Evolutionary conservation across 1,140 invertebrate species (phyloP), one percentile per base, ranked within the genome.

Genomic region (Phthorimaea operculella): DNA sequence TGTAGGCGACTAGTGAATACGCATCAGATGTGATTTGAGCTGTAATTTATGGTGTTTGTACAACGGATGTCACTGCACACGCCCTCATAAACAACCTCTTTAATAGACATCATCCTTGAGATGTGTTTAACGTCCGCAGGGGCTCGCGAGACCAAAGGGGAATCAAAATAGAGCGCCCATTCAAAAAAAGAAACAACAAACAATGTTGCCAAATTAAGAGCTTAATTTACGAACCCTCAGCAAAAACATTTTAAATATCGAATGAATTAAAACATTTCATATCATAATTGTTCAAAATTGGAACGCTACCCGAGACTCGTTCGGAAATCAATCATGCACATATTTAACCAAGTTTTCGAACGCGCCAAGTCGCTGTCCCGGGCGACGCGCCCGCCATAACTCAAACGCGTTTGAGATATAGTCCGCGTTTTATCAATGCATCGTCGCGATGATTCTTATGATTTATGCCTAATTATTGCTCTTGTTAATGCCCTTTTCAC

Each of bases 401-500:
- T 84, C 81, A 84, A 76, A 71, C 68, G 62, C 66, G 68, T 72
- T 66, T 79, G 76, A 80, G 73, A 81, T 79, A 82, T 81, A 79
- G 65, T 68, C 68, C 64, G 59, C 72, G 76, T 79, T 84, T 84
- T 83, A 81, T 81, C 81, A 81, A 83, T 83, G 78, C 81, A 83
- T 82, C 81, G 79, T 82, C 79, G 79, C 73, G 69, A 70, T 79
- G 73, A 81, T 79, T 75, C 72, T 68, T 70, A 80, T 82, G 81
- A 84, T 82, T 81, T 81, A 83, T 84, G 78, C 72, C 65, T 77
- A 84, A 83, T 84, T 83, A 80, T 80, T 77, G 70, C 72, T 68
- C 67, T 76, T 74, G 78, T 80, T 80, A 83, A 83, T 76, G 76
- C 72, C 72, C 63, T 74, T 78, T 80, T 75, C 76, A 74, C 74